Conservation (phyloP, 2,888 invertebrate species). For the Gandaritis pyraliata region DNA sequence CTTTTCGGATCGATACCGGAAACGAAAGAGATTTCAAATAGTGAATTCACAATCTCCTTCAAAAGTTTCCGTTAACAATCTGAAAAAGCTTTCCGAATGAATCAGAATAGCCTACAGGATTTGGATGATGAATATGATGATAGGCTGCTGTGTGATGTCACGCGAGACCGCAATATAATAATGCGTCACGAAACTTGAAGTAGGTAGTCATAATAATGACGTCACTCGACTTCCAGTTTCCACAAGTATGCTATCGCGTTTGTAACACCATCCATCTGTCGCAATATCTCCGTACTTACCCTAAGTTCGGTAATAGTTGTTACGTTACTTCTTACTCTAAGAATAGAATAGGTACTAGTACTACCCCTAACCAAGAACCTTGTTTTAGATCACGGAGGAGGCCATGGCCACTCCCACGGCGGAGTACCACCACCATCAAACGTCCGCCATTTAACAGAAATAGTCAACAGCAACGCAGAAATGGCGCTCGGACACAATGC, state of each 20-base stretch:
- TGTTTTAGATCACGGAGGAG: conserved; percentile 88
- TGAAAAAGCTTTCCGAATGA: too few species aligned
- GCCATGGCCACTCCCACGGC: conserved; percentile 87
- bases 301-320: too few species aligned
- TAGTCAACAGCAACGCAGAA: conserved; percentile 79
- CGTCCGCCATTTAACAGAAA: conserved; percentile 75
- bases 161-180: neutral
- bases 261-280: conserved; percentile 2
- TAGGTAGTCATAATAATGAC: conserved; percentile 11
- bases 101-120: too few species aligned
- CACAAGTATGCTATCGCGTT: conserved; percentile 19
- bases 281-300: too few species aligned
- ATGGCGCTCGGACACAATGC: conserved; percentile 75
- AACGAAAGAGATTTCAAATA: too few species aligned
- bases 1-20: too few species aligned
- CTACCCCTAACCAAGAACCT: neutral
- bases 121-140: too few species aligned
- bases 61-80: too few species aligned
- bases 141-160: neutral
- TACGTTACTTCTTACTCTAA: too few species aligned
- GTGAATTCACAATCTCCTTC: too few species aligned
- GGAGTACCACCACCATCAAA: conserved; percentile 78
- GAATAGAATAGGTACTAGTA: too few species aligned
- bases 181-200: neutral
- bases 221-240: conserved; percentile 14